Evolutionary conservation across 2,797 vertebrate species (phyloP), one percentile per base, ranked within the genome.

Genomic region (Pygocentrus nattereri): DNA sequence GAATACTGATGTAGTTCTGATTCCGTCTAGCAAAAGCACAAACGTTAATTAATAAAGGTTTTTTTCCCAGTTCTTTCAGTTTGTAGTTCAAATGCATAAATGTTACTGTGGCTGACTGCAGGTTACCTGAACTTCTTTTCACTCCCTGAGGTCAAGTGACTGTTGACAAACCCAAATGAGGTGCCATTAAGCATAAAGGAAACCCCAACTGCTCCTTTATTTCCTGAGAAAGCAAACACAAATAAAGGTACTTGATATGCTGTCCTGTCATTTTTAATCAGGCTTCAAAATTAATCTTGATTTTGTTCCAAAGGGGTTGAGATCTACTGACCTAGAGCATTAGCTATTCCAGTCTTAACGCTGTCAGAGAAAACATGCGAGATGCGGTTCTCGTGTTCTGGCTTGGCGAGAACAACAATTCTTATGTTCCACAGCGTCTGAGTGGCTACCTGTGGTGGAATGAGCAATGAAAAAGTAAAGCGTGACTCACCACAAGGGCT

Each of bases 141-240:
- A 54, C 97, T 98, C 78, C 98, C 98, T 0, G 98, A 99, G 71
- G 98, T 99, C 91, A 99, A 88, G 89, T 99, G 98, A 90, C 98
- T 99, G 93, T 99, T 99, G 79, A 99, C 97, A 80, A 99, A 99
- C 38, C 98, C 97, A 90, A 99, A 96, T 0, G 97, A 97, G 11
- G 98, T 99, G 50, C 97, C 95, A 16, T 99, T 99, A 94, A 99
- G 99, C 98, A 99, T 98, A 91, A 99, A 98, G 0, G 98, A 99
- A 64, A 99, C 97, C 0, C 97, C 98, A 79, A 99, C 98, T 0
- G 98, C 98, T 87, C 98, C 98, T 91, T 99, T 99, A 92, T 99
- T 99, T 87, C 98, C 98, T 99, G 84, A 56, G 81, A 67, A 58
- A 85, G 69, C 27, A 81, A 5, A 74, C 10, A 50, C 12, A 80